Conservation (phyloP, 2,797 vertebrate species). For the Thaleichthys pacificus region DNA sequence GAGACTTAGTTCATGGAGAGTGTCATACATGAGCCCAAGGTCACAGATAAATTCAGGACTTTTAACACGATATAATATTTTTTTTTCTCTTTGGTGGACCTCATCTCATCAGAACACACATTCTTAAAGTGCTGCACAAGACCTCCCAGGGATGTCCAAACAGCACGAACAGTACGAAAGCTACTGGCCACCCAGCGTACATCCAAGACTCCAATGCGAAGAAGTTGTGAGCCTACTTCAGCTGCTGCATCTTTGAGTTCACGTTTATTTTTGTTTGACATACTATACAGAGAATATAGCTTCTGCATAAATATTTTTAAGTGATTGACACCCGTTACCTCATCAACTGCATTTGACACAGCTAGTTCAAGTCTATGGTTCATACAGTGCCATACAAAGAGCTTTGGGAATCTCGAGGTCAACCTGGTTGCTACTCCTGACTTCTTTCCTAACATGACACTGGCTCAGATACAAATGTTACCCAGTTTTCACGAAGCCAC, state of each 20-base stretch:
- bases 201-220: constrained; percentile 8
- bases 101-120: constrained; percentile 20
- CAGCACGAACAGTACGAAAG: constrained; percentile 16
- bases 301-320: constrained; percentile 13
- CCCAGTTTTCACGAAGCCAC: constrained; percentile 13
- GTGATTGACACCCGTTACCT: constrained; percentile 28
- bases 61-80: constrained; percentile 21
- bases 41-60: constrained; percentile 25
- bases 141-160: constrained; percentile 24
- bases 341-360: constrained; percentile 31
- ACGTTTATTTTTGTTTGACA: background rate
- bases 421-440: constrained; percentile 18
- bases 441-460: constrained; percentile 20
- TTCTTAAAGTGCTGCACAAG: constrained; percentile 8
- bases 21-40: constrained; percentile 22
- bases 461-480: constrained; percentile 30
- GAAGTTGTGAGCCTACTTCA: constrained; percentile 11
- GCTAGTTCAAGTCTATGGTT: constrained; percentile 21
- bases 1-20: constrained; percentile 19
- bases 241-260: background rate
- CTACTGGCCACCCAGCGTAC: constrained; percentile 25
- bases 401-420: constrained; percentile 15
- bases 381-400: constrained; percentile 28
- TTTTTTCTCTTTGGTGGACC: constrained; percentile 9
- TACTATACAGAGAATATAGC: background rate